Conservation (phyloP, 2,113 vertebrate species). For the Callopanchax toddi region DNA sequence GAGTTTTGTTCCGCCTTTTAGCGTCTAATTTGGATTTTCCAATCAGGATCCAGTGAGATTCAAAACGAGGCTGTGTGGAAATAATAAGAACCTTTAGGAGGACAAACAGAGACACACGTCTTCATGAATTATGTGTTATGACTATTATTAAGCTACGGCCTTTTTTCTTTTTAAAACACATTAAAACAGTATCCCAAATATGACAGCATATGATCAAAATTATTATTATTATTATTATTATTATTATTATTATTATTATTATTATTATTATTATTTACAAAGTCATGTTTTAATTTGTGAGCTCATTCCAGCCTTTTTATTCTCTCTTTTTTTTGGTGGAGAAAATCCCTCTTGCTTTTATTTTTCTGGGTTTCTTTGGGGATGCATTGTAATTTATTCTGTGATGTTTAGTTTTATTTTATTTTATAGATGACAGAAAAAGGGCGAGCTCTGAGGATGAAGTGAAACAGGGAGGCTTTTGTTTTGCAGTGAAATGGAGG, state of each 20-base stretch:
- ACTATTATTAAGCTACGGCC: conserved; percentile 8
- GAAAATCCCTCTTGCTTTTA: conserved; percentile 29
- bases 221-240: conserved; percentile 53
- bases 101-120: neutral
- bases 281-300: conserved; percentile 56
- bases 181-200: conserved; percentile 42
- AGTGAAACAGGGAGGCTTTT: conserved; percentile 81
- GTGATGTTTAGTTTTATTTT: conserved; percentile 41
- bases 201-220: conserved; percentile 56
- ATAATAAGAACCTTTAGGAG: neutral
- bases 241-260: conserved; percentile 62
- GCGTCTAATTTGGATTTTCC: neutral
- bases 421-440: conserved; percentile 82
- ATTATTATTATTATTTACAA: conserved; percentile 55
- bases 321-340: conserved; percentile 39
- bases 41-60: neutral
- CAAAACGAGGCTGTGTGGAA: neutral
- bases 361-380: conserved; percentile 68
- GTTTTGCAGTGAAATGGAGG: conserved; percentile 70
- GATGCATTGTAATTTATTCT: conserved; percentile 86
- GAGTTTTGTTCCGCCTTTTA: neutral
- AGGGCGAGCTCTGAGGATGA: no score
- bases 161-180: conserved; percentile 34
- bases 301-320: conserved; percentile 49
- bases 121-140: neutral